Conservation (phyloP, 2,113 vertebrate genomes). For the Calypte anna region DNA sequence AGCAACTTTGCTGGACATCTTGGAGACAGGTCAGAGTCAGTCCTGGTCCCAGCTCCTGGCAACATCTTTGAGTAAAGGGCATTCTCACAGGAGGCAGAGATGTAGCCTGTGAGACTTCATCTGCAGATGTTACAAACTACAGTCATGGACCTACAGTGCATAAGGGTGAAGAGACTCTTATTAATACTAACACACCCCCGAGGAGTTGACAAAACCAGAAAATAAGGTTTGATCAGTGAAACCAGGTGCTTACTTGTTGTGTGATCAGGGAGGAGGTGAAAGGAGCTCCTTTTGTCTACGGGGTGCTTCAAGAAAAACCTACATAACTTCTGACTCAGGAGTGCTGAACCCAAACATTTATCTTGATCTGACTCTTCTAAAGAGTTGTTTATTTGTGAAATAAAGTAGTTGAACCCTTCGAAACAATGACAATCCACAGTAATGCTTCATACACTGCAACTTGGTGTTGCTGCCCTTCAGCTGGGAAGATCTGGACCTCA, state of each 20-base stretch:
- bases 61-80: not conserved
- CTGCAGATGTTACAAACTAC: not conserved
- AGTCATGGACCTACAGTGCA: not conserved
- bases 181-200: rapidly evolving
- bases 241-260: not conserved
- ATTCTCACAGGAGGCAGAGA: not conserved
- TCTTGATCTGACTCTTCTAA: not conserved
- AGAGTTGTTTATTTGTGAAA: not conserved
- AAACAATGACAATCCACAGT: not conserved
- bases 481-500: not conserved
- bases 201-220: not conserved
- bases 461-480: not conserved
- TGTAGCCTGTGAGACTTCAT: not conserved
- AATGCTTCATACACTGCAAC: not conserved
- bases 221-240: not conserved
- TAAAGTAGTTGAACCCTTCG: not conserved
- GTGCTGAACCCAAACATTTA: not conserved
- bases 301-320: not conserved
- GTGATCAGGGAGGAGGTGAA: not conserved
- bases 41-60: not conserved
- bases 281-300: not conserved
- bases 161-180: not conserved
- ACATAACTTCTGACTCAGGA: not conserved
- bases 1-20: not conserved
- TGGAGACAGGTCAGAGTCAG: not conserved